A percentile compares a stretch with the other conserved stretches of the same genome.
Evolutionary conservation across 1,140 invertebrate species (phyloP).

Genomic region (Coboldia fuscipes): DNA sequence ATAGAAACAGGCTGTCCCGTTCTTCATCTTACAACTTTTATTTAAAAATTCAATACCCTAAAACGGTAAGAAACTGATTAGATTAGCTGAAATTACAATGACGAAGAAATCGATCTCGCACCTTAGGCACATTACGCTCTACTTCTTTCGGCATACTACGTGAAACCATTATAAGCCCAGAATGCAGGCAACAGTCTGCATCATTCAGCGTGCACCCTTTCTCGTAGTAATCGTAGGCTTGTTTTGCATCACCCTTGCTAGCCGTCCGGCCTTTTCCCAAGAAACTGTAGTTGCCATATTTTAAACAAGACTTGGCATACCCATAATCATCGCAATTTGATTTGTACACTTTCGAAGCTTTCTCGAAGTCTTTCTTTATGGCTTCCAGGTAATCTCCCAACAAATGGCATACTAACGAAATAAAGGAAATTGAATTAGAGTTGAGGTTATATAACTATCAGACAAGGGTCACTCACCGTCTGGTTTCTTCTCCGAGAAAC

Average conservation of each 20-base stretch:
- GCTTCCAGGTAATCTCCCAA: slow-evolving; percentile 71
- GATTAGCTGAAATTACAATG: not conserved
- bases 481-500: slow-evolving; percentile 59
- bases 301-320: slow-evolving; percentile 62
- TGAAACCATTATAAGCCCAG: slow-evolving; percentile 42
- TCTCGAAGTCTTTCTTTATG: slow-evolving; percentile 54
- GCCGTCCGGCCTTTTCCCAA: slow-evolving; percentile 33
- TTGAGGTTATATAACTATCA: no score
- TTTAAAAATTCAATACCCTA: slow-evolving; percentile 41
- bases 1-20: slow-evolving; percentile 57
- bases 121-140: slow-evolving; percentile 29
- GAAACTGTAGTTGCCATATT: slow-evolving; percentile 50
- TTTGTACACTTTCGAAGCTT: slow-evolving; percentile 57
- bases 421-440: no score
- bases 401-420: slow-evolving; percentile 72
- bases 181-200: slow-evolving; percentile 45
- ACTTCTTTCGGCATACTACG: slow-evolving; percentile 24
- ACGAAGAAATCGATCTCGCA: slow-evolving; percentile 9
- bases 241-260: slow-evolving; percentile 25
- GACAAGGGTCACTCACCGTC: slow-evolving; percentile 36
- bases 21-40: slow-evolving; percentile 43
- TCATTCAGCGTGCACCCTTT: slow-evolving; percentile 55
- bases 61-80: slow-evolving; percentile 2
- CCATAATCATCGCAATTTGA: slow-evolving; percentile 67
- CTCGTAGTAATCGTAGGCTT: slow-evolving; percentile 46